These are phyloP conservation scores for Drosophila mayaguana DNA, from an alignment of 2,888 invertebrate species.

Conservation along the genomic window DNA sequence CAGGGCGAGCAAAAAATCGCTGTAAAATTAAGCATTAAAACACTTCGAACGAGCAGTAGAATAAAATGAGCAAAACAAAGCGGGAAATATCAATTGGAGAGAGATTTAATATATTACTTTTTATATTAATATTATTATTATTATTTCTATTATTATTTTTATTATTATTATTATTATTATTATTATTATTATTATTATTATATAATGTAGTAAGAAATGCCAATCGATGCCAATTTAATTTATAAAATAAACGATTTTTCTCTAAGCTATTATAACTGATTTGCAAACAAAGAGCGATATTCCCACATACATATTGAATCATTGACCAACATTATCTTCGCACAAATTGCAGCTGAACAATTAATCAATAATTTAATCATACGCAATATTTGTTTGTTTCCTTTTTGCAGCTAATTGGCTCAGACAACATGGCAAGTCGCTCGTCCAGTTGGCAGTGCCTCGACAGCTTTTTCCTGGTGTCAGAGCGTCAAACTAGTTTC, in stretches of 20 bases:
- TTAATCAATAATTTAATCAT: constrained; percentile 40
- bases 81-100: constrained; percentile 5
- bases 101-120: background rate
- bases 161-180: too few relatives aligned
- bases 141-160: background rate
- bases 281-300: background rate
- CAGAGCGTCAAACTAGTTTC: constrained; percentile 49
- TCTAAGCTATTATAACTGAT: background rate
- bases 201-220: too few relatives aligned
- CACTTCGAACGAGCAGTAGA: constrained; percentile 1
- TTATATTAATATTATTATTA: too few relatives aligned
- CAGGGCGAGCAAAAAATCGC: constrained; percentile 17
- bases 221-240: too few relatives aligned
- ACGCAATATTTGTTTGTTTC: constrained; percentile 5
- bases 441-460: constrained; percentile 14
- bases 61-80: constrained; percentile 51
- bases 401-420: constrained; percentile 54
- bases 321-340: constrained; percentile 2
- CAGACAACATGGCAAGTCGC: constrained; percentile 43
- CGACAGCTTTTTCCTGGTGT: constrained; percentile 21
- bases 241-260: too few relatives aligned
- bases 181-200: background rate
- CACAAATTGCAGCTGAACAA: constrained; percentile 7
- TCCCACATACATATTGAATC: background rate
- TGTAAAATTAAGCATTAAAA: constrained; percentile 33